Evolutionary conservation across 2,888 invertebrate genomes (phyloP).

Genomic region (Nemurella pictetii): DNA sequence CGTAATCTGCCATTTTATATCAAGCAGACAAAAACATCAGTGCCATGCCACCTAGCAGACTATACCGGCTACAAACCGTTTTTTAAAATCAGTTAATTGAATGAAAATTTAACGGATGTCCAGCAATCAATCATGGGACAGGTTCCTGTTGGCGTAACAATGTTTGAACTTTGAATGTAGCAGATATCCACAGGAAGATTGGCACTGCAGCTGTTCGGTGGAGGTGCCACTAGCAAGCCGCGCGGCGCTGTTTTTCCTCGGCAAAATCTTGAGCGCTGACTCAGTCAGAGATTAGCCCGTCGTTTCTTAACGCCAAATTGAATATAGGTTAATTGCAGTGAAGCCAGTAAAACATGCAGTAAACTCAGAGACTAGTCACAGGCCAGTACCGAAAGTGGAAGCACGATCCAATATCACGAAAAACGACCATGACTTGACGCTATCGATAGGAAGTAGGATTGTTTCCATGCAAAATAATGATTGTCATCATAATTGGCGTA

Average conservation of each 20-base stretch:
- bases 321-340: background rate
- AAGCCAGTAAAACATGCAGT: background rate
- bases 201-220: background rate
- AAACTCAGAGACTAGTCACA: background rate
- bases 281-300: background rate
- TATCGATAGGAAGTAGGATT: background rate
- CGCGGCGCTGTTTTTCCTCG: background rate
- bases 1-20: background rate
- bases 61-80: background rate
- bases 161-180: background rate
- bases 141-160: background rate
- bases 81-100: background rate
- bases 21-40: background rate
- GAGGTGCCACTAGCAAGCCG: no score
- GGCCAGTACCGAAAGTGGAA: background rate
- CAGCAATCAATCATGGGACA: background rate
- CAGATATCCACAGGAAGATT: background rate
- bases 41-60: background rate
- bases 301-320: background rate
- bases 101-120: background rate
- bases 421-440: background rate
- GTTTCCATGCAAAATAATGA: background rate
- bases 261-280: background rate
- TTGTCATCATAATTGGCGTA: background rate
- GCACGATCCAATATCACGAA: background rate